Conservation (phyloP, 2,888 invertebrate species). For the Lissonota sp. region DNA sequence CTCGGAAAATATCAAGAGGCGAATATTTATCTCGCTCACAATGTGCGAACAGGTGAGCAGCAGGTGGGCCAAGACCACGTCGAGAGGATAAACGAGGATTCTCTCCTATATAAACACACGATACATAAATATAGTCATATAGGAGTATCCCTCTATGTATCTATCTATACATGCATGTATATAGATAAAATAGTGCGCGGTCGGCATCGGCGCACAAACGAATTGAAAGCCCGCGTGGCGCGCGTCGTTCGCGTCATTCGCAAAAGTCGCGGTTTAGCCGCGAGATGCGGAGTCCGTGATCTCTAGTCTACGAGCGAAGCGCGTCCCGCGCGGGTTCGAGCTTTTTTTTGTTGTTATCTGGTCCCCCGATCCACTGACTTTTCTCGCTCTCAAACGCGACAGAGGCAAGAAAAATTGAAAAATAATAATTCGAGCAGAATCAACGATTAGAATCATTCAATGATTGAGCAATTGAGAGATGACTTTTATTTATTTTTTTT, state of each 20-base stretch:
- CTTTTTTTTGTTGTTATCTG: conserved; percentile 15
- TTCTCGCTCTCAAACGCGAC: neutral
- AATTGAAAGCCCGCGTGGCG: conserved; percentile 49
- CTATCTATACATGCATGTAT: too few species aligned
- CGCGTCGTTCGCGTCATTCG: conserved; percentile 59
- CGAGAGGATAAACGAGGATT: conserved; percentile 7
- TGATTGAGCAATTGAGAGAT: neutral
- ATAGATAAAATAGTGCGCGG: conserved; percentile 19
- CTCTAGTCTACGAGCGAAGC: conserved; percentile 77
- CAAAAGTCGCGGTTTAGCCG: conserved; percentile 48
- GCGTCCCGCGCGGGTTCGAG: conserved; percentile 76
- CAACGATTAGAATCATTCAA: too few species aligned
- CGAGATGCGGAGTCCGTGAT: conserved; percentile 60
- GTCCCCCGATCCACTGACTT: too few species aligned
- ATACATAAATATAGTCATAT: neutral
- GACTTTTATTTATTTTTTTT: neutral
- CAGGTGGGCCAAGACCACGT: conserved; percentile 42
- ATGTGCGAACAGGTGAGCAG: conserved; percentile 54
- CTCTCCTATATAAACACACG: neutral
- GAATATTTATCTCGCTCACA: neutral
- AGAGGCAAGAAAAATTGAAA: too few species aligned
- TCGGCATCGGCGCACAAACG: conserved; percentile 62
- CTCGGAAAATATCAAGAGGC: neutral
- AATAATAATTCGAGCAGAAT: conserved; percentile 19
- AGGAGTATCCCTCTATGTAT: neutral